Evolutionary conservation across 2,888 invertebrate genomes (phyloP), one percentile per base, ranked within the genome.

Genomic region (Notodonta ziczac): DNA sequence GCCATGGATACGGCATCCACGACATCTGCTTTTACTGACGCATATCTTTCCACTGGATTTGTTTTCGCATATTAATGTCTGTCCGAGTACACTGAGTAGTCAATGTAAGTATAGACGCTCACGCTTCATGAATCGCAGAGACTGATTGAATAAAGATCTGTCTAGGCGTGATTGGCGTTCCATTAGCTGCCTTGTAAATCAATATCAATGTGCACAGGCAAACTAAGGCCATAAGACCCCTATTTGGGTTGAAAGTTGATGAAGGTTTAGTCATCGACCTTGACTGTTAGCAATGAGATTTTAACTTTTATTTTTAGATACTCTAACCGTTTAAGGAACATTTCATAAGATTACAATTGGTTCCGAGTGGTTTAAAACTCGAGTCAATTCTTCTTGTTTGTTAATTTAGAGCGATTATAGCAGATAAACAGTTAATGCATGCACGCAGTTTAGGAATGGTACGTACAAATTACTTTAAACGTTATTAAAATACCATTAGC

Each of bases 1-100:
- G 87, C 92, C 93, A 93, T 93, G 88, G 90, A 91, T 84, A 91
- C 90, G 81, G 74, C 76, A 79, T 81, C 76, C 76, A 80, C 82
- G 81, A 81, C 90, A 92, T 90, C 79, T 74, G 78, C 72, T 73
- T 63, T 72, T 78, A 77, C 62, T 71, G 68, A 66, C 71, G 58
- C 73, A 75, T 67, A 62, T 77, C 69, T 78, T 71, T 77, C 69
- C 82, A 82, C 74, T 77, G 73, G 79, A 75, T 78, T 78, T 81
- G 74, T 82, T 77, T 24, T 77, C 78, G 75, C 78, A 78, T 81
- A 81, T 80, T 80, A 77, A 76, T 82, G 83, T 80, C 84, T 83
- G 85, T 79, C 75, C 84, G 83, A 87, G 84, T 86, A 82, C 88
- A 84, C 83, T 81, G 72, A 67, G 76, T 77, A 69, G 69, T 70